A percentile compares a stretch with the other conserved stretches of the same genome.
Conservation (phyloP, 2,797 vertebrate genomes). For the Sebastolobus altivelis region DNA sequence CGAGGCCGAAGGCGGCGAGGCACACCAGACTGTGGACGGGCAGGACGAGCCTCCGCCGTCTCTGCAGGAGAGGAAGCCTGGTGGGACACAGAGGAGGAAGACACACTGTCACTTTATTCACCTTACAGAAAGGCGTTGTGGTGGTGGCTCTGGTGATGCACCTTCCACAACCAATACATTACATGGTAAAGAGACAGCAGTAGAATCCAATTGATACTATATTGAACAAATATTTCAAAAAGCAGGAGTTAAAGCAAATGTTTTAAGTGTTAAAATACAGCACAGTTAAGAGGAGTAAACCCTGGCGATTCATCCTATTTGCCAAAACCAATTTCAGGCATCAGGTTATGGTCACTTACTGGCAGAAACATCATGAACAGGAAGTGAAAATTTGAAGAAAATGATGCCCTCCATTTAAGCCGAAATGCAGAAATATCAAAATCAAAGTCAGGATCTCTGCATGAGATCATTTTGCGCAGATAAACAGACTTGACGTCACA, state of each 20-base stretch:
- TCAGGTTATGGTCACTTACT: neutral
- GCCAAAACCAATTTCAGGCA: neutral
- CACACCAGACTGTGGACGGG: slow-evolving; percentile 93
- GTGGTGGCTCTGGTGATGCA: neutral
- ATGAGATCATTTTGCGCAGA: too few relatives aligned
- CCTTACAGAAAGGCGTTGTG: too few relatives aligned
- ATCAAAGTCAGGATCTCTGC: neutral
- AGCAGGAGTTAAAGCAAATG: neutral
- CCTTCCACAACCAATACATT: neutral
- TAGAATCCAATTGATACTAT: neutral
- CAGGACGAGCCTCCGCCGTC: slow-evolving; percentile 85
- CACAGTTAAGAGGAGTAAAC: neutral
- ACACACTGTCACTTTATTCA: neutral
- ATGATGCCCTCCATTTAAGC: neutral
- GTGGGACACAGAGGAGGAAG: slow-evolving; percentile 11
- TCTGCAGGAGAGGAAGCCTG: slow-evolving; percentile 90
- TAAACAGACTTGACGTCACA: neutral
- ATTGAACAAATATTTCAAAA: neutral
- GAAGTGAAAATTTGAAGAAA: neutral
- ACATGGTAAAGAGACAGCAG: neutral
- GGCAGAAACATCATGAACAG: slow-evolving; percentile 5
- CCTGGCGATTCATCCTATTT: neutral
- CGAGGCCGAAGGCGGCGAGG: slow-evolving; percentile 92
- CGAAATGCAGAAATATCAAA: neutral
- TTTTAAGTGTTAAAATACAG: neutral